Conservation (phyloP, 1,140 invertebrate genomes). For the Drosophila nebulosa region DNA sequence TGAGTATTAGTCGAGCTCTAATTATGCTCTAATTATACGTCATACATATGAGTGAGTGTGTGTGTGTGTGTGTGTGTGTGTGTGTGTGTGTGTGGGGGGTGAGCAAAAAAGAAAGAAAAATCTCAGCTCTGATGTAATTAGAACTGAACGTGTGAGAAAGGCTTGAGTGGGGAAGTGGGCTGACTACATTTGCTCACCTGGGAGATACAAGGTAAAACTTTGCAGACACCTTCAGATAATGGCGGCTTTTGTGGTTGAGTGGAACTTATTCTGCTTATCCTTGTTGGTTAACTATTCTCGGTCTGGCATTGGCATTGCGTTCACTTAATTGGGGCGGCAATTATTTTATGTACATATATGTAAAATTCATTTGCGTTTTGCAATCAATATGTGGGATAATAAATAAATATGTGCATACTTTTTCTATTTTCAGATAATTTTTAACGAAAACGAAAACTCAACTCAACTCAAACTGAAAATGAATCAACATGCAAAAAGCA, state of each 20-base stretch:
- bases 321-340: constrained; percentile 40
- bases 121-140: constrained; percentile 71
- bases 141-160: constrained; percentile 42
- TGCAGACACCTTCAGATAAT: constrained; percentile 43
- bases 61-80: constrained; percentile 19
- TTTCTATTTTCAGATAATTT: constrained; percentile 29
- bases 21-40: constrained; percentile 78
- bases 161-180: constrained; percentile 7
- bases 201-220: constrained; percentile 28
- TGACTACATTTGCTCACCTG: constrained; percentile 29
- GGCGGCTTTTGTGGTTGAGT: constrained; percentile 7
- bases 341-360: constrained; percentile 33
- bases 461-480: neutral
- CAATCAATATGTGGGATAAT: neutral
- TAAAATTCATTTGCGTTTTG: neutral
- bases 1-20: constrained; percentile 70
- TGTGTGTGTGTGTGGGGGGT: constrained; percentile 20
- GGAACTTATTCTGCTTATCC: constrained; percentile 10
- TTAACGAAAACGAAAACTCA: neutral
- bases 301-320: constrained; percentile 27
- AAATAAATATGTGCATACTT: constrained; percentile 23
- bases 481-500: neutral
- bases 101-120: constrained; percentile 52
- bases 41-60: constrained; percentile 11
- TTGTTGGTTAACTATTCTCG: neutral